phyloP scores from a whole-genome alignment of 2,797 vertebrate genomes.

The Danio kyathit region DNA sequence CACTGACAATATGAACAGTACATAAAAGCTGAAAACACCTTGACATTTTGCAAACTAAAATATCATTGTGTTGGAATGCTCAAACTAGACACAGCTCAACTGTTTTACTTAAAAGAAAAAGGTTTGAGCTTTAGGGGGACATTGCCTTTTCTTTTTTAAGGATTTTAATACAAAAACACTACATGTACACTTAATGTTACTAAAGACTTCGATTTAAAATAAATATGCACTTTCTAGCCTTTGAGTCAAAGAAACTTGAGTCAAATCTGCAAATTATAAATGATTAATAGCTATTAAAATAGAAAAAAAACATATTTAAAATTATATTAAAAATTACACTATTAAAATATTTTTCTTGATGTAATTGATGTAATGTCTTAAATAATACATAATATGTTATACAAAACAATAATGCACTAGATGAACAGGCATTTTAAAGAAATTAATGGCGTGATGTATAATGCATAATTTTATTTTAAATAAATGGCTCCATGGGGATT shows the following conservation, averaged over 20 bases:
- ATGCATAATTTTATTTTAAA: too few species aligned
- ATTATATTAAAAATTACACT: too few species aligned
- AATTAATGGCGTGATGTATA: too few species aligned
- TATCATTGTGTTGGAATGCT: not conserved
- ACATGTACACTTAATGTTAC: not conserved
- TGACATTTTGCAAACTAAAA: not conserved
- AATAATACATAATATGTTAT: too few species aligned
- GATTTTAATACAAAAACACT: not conserved
- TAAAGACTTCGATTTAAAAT: not conserved
- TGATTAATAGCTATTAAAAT: not conserved
- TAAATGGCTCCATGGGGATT: too few species aligned
- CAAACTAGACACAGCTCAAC: not conserved
- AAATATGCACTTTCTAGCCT: not conserved
- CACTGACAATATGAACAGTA: not conserved
- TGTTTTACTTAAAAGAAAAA: not conserved
- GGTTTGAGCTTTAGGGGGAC: not conserved
- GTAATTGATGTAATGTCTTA: too few species aligned
- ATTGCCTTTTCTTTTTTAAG: not conserved
- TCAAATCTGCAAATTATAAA: not conserved
- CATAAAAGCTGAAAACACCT: not conserved
- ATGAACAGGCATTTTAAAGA: too few species aligned
- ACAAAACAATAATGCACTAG: too few species aligned
- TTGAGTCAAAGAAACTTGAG: not conserved
- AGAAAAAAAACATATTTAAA: too few species aligned
- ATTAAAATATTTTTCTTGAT: too few species aligned